A percentile compares a stretch with the other conserved stretches of the same genome.
Evolutionary conservation across 2,888 invertebrate genomes (phyloP).

Genomic region (Lithosia quadra): DNA sequence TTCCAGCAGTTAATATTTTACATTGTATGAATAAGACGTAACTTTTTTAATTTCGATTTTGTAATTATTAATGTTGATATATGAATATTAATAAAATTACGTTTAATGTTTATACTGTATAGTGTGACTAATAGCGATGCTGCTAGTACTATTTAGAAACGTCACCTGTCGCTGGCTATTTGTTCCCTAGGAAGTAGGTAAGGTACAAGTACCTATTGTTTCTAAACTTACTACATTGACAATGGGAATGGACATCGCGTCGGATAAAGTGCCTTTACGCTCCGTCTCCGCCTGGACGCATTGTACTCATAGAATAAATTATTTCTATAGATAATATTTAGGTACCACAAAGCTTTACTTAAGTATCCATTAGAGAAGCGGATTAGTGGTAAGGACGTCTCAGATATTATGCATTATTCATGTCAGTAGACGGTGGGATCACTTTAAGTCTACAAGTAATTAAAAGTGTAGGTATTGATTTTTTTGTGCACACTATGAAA

Average conservation of each 20-base stretch:
- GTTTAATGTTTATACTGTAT: too few species aligned
- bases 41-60: too few species aligned
- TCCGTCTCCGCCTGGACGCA: background rate
- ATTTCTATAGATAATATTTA: slow-evolving; percentile 3
- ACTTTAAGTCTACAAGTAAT: background rate
- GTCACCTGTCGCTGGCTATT: background rate
- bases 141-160: too few species aligned
- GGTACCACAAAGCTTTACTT: slow-evolving; percentile 1
- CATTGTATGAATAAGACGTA: too few species aligned
- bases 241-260: background rate
- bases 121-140: too few species aligned
- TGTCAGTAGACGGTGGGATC: slow-evolving; percentile 6
- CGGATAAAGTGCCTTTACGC: background rate
- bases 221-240: background rate
- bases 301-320: slow-evolving; percentile 1
- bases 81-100: too few species aligned
- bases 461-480: slow-evolving; percentile 7
- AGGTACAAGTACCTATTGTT: too few species aligned
- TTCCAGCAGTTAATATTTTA: too few species aligned
- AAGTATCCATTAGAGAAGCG: slow-evolving; percentile 22
- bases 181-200: background rate
- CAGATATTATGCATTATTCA: slow-evolving; percentile 17
- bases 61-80: too few species aligned
- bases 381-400: slow-evolving; percentile 14
- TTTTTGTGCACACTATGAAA: background rate